Evolutionary conservation across 2,888 invertebrate genomes (phyloP).

Genomic region (Heliconius charithonia): DNA sequence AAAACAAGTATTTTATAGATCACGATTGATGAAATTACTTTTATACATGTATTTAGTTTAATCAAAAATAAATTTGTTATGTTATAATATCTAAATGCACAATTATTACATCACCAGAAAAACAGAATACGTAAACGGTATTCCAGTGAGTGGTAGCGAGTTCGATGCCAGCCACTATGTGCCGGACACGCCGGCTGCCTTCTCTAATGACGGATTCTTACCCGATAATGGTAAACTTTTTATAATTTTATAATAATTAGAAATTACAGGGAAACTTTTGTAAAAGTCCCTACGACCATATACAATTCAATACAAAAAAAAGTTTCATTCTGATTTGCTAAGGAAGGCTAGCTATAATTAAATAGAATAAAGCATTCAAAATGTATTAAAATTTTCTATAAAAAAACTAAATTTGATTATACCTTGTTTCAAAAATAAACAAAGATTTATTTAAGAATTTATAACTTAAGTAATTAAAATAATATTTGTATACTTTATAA

Average conservation of each 20-base stretch:
- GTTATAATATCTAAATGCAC: not conserved
- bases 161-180: constrained; percentile 81
- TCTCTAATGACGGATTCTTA: constrained; percentile 77
- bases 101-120: constrained; percentile 55
- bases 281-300: not conserved
- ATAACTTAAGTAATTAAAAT: too few relatives aligned
- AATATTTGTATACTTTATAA: too few relatives aligned
- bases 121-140: constrained; percentile 64
- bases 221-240: constrained; percentile 68
- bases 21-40: too few relatives aligned
- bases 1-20: too few relatives aligned
- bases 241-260: not conserved
- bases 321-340: too few relatives aligned
- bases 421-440: too few relatives aligned
- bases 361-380: not conserved
- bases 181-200: constrained; percentile 74
- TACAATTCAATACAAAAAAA: too few relatives aligned
- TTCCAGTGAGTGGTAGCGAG: constrained; percentile 76
- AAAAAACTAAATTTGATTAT: not conserved
- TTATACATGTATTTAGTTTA: too few relatives aligned
- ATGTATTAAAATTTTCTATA: not conserved
- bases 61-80: too few relatives aligned
- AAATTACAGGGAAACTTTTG: not conserved
- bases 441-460: too few relatives aligned
- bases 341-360: not conserved